Base-by-base conservation (phyloP, 2,113 vertebrate genomes). In the Taxidea taxus region DNA sequence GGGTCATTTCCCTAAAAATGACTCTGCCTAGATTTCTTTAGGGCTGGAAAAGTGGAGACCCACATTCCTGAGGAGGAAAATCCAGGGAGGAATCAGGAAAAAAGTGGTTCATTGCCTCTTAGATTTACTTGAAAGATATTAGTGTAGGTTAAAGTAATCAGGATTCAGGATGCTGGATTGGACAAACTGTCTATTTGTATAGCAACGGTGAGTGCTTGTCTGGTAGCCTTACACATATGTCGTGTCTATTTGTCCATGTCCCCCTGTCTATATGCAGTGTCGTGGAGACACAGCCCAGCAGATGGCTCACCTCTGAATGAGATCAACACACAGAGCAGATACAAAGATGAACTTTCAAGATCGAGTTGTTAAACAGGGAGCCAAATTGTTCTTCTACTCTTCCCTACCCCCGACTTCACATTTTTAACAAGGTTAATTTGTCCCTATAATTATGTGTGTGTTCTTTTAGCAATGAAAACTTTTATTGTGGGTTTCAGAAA, bases 341-440 rank as follows among this genome's bases (percentile, higher is more conserved):
- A 82, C 95, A 92, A 95, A 62, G 75, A 88, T 87, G 91, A 83
- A 72, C 70, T n/a, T 42, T 80, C 60, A 86, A 94, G 77, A 86
- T 16, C 6, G 7, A 4, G 0, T 86, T 86, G 54, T 89, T 54
- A 60, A 90, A 16, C 25, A 2, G 58, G 70, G 64, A 83, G 49
- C 21, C 72, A 78, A 78, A 37, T 66, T 77, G 51, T 70, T 81
- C 77, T 42, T 87, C 44, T 21, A n/a, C 54, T 9, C 20, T 81
- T 49, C 21, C 64, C 77, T 93, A 58, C 60, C 64, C 72, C 23
- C 85, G 81, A 81, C 70, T 90, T 96, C 60, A 80, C 56, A 44
- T 96, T 85, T 95, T 94, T 75, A 96, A 87, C 77, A 96, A 97
- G 95, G 78, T 94, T 95, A 92, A 95, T 95, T 95, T 94, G 80